Percentiles rank a stretch among this genome's conserved stretches.
These are phyloP conservation scores for Eupithecia subumbrata DNA, from an alignment of 2,888 invertebrate species.

Conservation along the genomic window DNA sequence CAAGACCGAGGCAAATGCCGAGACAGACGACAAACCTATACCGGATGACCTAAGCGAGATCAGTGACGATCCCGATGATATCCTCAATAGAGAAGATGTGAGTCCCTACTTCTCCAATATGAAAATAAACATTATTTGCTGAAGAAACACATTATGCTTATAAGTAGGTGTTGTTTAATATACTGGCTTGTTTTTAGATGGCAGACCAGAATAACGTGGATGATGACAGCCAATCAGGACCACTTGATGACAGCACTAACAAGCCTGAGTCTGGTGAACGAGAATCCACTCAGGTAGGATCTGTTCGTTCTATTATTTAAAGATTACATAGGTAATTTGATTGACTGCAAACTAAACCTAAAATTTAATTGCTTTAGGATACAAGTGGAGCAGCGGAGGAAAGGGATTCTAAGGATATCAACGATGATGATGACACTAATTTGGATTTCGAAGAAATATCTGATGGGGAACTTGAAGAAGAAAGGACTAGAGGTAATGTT, in stretches of 20 bases:
- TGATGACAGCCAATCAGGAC: constrained; percentile 71
- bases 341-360: background rate
- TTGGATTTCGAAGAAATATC: constrained; percentile 96
- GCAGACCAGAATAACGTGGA: constrained; percentile 69
- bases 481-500: constrained; percentile 81
- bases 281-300: constrained; percentile 72
- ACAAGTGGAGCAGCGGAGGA: constrained; percentile 74
- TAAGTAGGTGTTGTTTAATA: background rate
- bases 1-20: constrained; percentile 64
- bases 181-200: constrained; percentile 60
- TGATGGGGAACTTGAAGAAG: constrained; percentile 94
- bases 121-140: background rate
- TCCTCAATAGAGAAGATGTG: constrained; percentile 90
- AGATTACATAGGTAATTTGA: background rate
- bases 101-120: constrained; percentile 39
- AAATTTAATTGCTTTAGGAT: constrained; percentile 55
- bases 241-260: constrained; percentile 60
- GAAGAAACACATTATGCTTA: background rate
- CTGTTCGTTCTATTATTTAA: background rate
- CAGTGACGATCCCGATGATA: constrained; percentile 95
- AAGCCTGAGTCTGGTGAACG: constrained; percentile 72
- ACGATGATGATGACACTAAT: constrained; percentile 89
- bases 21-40: constrained; percentile 81
- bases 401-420: constrained; percentile 79
- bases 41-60: constrained; percentile 93